Conservation (phyloP, 53 echinoderm and acorn worm species). For the Stichopus horrens region DNA sequence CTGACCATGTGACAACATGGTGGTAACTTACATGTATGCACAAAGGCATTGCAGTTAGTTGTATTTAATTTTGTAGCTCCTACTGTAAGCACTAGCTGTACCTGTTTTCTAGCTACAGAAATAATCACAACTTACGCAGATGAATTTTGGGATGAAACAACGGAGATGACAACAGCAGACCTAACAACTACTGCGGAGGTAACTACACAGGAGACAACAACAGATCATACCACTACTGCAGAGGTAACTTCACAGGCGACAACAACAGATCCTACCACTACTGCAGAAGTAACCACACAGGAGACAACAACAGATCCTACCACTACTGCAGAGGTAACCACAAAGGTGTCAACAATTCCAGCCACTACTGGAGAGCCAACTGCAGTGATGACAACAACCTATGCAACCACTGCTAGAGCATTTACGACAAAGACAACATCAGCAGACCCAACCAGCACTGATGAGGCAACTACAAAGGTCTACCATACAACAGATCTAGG, state of each 20-base stretch:
- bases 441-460: no score
- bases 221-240: not conserved
- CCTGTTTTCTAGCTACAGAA: no score
- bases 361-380: conserved; percentile 3
- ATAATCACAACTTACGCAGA: no score
- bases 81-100: no score
- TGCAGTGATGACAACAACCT: not conserved
- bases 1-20: no score
- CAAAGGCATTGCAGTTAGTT: no score
- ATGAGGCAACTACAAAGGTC: no score
- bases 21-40: no score
- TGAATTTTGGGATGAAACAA: not conserved
- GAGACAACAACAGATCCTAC: not conserved
- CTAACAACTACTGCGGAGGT: not conserved
- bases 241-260: not conserved
- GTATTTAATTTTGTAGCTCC: no score
- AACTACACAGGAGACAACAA: not conserved
- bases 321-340: not conserved
- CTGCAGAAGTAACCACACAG: not conserved
- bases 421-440: no score
- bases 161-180: not conserved
- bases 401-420: not conserved
- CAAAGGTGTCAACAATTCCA: not conserved
- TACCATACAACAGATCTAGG: no score
- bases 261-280: not conserved